Percentiles rank a stretch among this genome's conserved stretches.
Conservation (phyloP, 2,797 vertebrate genomes). For the Epinephelus coioides region DNA sequence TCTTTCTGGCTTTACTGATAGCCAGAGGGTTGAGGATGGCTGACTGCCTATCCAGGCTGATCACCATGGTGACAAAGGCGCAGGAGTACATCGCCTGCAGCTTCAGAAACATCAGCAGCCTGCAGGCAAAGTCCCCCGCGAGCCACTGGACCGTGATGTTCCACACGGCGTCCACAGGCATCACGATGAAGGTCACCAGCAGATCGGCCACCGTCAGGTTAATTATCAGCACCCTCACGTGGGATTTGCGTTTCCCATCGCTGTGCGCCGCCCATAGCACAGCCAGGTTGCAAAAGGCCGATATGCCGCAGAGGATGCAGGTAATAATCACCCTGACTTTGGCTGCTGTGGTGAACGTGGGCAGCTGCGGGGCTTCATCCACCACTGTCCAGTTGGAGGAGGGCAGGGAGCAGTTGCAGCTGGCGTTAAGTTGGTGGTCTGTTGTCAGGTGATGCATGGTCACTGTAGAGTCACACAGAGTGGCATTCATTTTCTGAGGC, state of each 20-base stretch:
- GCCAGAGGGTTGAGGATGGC: slow-evolving; percentile 90
- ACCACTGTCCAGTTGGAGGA: slow-evolving; percentile 54
- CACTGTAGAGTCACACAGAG: slow-evolving; percentile 45
- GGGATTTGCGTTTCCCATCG: slow-evolving; percentile 83
- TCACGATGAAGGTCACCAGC: slow-evolving; percentile 90
- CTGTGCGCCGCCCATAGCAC: slow-evolving; percentile 84
- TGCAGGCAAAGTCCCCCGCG: slow-evolving; percentile 87
- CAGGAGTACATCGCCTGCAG: slow-evolving; percentile 92
- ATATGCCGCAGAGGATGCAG: slow-evolving; percentile 85
- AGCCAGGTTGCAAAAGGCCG: slow-evolving; percentile 86
- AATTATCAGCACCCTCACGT: slow-evolving; percentile 87
- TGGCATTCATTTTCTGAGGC: slow-evolving; percentile 68
- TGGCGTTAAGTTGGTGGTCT: slow-evolving; percentile 57
- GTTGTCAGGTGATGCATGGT: slow-evolving; percentile 53
- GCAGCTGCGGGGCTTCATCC: slow-evolving; percentile 64
- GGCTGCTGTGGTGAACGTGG: slow-evolving; percentile 89
- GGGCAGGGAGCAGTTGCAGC: slow-evolving; percentile 59
- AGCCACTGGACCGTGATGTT: slow-evolving; percentile 93
- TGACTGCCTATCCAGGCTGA: slow-evolving; percentile 90
- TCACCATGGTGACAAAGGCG: slow-evolving; percentile 91
- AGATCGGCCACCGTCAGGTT: slow-evolving; percentile 90
- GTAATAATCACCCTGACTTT: slow-evolving; percentile 88
- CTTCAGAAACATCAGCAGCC: slow-evolving; percentile 91
- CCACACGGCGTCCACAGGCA: slow-evolving; percentile 91
- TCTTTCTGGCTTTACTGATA: slow-evolving; percentile 82